Base-by-base conservation (phyloP, 2,888 invertebrate species). In the Cantharis nigra region DNA sequence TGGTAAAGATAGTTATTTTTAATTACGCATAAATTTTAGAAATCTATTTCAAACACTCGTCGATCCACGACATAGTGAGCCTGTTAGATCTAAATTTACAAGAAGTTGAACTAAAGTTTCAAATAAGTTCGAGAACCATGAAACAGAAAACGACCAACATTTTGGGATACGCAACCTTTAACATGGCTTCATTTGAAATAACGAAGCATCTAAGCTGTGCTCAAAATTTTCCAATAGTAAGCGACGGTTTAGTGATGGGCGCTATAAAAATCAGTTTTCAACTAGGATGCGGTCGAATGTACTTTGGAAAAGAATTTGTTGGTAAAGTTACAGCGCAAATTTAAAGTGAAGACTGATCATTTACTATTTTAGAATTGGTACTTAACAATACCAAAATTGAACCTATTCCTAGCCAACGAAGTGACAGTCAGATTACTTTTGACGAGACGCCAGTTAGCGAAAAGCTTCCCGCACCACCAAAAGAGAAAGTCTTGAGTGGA, bases 271-370 rank as follows among this genome's bases (percentile, higher is more conserved):
- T 90, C 7, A 87, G 87, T 3, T 81, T 89, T 30, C 89, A 90
- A 82, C 85, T 91, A 72, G 90, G 90, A 7, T 89, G 89, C 81
- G 90, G 90, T 80, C 85, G 86, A 81, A 83, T 89, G 70, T 89
- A 90, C 83, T 91, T 90, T 85, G 91, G 90, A 63, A 89, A 88
- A 83, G 88, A 90, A 80, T 90, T 90, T 83, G 83, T 90, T 79
- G 89, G 89, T 89, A 84, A 84, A 83, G 81, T 33, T 13, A 13
- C 33, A 33, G 33, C 13, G 3, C 13, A 13, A 20, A 16, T 26
- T 20, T 4, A n/a, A 26, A 13, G 5, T 13, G 4, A 13, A 33
- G 11, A 13, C 11, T 33, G 11, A 33, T 3, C 1, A 0, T 13
- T 33, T 33, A 33, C 65, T 28, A 26, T 75, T 78, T 75, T 63